Percentiles rank a stretch among this genome's conserved stretches.
phyloP scores from a whole-genome alignment of 2,113 vertebrate genomes.

The Apteryx mantelli region DNA sequence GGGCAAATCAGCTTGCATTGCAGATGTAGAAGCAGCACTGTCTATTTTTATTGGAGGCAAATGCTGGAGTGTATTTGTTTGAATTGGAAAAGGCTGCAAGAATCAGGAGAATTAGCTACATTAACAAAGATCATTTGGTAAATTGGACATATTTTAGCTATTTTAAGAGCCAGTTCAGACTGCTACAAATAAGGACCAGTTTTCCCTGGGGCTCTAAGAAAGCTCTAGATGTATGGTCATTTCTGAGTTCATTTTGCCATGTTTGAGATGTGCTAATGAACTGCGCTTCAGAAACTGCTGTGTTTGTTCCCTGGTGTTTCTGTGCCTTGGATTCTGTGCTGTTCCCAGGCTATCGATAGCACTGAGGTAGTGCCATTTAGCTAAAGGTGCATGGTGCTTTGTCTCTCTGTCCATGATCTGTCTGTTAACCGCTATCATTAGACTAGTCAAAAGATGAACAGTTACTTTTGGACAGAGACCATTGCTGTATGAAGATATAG shows the following conservation, averaged over 20 bases:
- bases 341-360: neutral
- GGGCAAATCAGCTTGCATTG: accelerated
- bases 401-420: accelerated
- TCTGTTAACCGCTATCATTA: neutral
- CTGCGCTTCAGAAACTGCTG: accelerated
- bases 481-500: neutral
- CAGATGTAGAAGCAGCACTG: accelerated
- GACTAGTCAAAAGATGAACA: neutral
- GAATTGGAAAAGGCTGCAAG: neutral
- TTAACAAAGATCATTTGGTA: slow-evolving; percentile 4
- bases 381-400: neutral
- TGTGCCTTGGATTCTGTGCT: accelerated
- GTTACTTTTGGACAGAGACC: neutral
- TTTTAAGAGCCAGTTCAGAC: neutral
- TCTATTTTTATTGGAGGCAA: slow-evolving; percentile 1
- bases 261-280: neutral
- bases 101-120: neutral
- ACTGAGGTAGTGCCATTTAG: accelerated
- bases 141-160: neutral
- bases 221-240: neutral
- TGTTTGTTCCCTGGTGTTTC: neutral
- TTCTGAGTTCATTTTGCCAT: neutral
- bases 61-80: neutral
- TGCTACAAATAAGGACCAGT: neutral
- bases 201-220: neutral